Evolutionary conservation across 2,797 vertebrate genomes (phyloP).

Genomic region (Mastacembelus armatus): DNA sequence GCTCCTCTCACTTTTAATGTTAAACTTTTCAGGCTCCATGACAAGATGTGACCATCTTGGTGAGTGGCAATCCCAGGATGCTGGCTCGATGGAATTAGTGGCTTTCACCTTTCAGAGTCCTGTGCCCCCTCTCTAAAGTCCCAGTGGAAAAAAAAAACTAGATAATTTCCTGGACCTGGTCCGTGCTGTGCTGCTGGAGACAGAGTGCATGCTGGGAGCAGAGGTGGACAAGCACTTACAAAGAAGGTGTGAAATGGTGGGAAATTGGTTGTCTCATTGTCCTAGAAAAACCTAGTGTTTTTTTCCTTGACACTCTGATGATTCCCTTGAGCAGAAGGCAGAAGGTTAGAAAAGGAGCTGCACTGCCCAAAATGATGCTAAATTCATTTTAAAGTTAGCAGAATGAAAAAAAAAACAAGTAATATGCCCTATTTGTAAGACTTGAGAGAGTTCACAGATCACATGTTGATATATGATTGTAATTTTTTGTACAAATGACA

Average conservation of each 20-base stretch:
- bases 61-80: constrained; percentile 8
- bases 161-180: constrained; percentile 42
- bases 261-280: constrained; percentile 49
- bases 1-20: not conserved
- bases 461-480: too few relatives aligned
- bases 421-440: not conserved
- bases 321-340: constrained; percentile 20
- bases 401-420: not conserved
- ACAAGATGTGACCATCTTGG: constrained; percentile 29
- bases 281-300: constrained; percentile 33
- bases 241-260: constrained; percentile 55
- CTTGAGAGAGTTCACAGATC: not conserved
- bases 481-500: too few relatives aligned
- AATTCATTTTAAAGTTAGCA: not conserved
- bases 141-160: not conserved
- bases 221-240: constrained; percentile 31
- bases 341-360: constrained; percentile 13
- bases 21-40: constrained; percentile 31
- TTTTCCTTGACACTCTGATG: constrained; percentile 17
- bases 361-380: constrained; percentile 3
- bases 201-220: constrained; percentile 38
- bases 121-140: constrained; percentile 20
- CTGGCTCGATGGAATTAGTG: constrained; percentile 31
- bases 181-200: constrained; percentile 7
- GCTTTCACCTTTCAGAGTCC: constrained; percentile 35